phyloP scores from a whole-genome alignment of 1,140 invertebrate species.

The Anthonomus grandis region DNA sequence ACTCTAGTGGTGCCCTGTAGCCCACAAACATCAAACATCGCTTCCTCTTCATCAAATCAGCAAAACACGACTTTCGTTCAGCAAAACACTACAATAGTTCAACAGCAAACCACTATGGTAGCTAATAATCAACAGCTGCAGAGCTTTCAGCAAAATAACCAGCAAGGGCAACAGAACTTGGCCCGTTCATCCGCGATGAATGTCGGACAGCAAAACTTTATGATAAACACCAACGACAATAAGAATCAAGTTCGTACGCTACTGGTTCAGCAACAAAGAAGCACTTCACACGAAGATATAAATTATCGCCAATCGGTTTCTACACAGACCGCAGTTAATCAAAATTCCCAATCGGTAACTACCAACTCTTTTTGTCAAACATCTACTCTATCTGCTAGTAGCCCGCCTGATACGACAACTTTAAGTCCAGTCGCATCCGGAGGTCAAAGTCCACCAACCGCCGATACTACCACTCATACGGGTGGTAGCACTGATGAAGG shows the following conservation, averaged over 20 bases:
- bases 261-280: conserved; percentile 50
- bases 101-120: conserved; percentile 67
- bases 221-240: conserved; percentile 42
- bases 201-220: conserved; percentile 45
- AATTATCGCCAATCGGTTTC: conserved; percentile 64
- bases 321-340: conserved; percentile 67
- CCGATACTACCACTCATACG: conserved; percentile 58
- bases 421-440: conserved; percentile 62
- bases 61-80: conserved; percentile 71
- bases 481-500: conserved; percentile 53
- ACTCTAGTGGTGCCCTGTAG: conserved; percentile 74
- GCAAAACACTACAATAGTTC: conserved; percentile 66
- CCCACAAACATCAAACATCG: conserved; percentile 57
- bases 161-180: conserved; percentile 30
- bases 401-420: conserved; percentile 76
- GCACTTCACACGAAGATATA: conserved; percentile 40
- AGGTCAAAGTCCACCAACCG: conserved; percentile 57
- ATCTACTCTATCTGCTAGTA: conserved; percentile 49
- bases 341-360: conserved; percentile 56
- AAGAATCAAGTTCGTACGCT: conserved; percentile 52
- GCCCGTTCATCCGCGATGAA: conserved; percentile 37
- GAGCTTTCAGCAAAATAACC: conserved; percentile 37
- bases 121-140: conserved; percentile 62
- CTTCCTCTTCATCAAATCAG: conserved; percentile 59
- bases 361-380: conserved; percentile 56